Evolutionary conservation across 30 jellyfish, hydroid and myxozoan species (phyloP).

Genomic region (Sanderia malayensis): DNA sequence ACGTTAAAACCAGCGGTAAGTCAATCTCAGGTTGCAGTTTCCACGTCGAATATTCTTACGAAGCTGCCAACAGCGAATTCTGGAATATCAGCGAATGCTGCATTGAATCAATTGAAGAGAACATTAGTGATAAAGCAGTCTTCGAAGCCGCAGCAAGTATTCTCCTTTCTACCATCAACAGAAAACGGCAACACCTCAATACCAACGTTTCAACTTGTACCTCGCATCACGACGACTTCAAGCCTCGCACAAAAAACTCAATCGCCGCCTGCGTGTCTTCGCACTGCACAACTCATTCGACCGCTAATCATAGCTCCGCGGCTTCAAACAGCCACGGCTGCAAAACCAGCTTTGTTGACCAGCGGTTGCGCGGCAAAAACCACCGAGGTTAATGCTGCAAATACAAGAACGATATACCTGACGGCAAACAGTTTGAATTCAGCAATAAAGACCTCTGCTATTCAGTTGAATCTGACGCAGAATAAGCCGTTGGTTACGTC

Average conservation of each 20-base stretch:
- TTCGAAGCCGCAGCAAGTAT: conserved; percentile 39
- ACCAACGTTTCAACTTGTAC: conserved; percentile 27
- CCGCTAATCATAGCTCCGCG: conserved; percentile 59
- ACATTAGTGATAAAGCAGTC: conserved; percentile 53
- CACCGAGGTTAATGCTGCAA: neutral
- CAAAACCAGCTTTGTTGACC: conserved; percentile 3
- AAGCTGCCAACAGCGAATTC: neutral
- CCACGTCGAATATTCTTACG: neutral
- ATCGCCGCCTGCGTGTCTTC: neutral
- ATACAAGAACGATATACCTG: conserved; percentile 23
- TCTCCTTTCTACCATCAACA: conserved; percentile 46
- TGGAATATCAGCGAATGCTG: conserved; percentile 21
- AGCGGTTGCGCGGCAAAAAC: conserved; percentile 3
- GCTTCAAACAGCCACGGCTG: no score
- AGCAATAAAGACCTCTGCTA: conserved; percentile 11
- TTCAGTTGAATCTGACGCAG: conserved; percentile 29
- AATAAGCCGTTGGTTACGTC: conserved; percentile 20
- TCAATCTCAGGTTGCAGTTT: neutral
- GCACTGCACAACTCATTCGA: conserved; percentile 33
- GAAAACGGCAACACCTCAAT: conserved; percentile 39
- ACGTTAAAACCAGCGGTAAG: conserved; percentile 12
- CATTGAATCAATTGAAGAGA: conserved; percentile 25
- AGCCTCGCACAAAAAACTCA: conserved; percentile 5
- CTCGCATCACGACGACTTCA: conserved; percentile 14
- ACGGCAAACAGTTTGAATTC: conserved; percentile 22